phyloP scores from a whole-genome alignment of 2,797 vertebrate genomes.

The Garrulus glandarius region DNA sequence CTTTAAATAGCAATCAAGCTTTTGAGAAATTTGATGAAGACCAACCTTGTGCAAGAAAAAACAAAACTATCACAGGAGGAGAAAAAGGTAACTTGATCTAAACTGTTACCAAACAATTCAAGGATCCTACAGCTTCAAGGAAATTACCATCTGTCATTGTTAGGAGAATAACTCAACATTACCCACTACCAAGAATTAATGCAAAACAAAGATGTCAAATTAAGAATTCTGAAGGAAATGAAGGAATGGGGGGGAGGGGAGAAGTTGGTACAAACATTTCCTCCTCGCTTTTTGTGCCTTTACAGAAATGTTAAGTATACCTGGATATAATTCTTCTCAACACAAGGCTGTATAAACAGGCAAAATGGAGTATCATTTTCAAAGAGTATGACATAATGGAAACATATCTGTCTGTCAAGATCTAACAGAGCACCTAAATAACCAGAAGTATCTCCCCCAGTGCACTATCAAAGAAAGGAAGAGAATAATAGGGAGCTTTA shows the following conservation, averaged over 20 bases:
- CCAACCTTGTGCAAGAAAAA: neutral
- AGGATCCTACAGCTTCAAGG: neutral
- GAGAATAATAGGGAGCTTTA: neutral
- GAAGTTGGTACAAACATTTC: neutral
- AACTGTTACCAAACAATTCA: neutral
- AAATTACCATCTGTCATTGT: neutral
- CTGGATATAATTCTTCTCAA: neutral
- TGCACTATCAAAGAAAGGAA: neutral
- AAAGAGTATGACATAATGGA: neutral
- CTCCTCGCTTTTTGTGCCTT: neutral
- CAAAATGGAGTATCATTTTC: neutral
- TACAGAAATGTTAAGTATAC: neutral
- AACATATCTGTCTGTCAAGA: neutral
- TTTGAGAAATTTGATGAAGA: neutral
- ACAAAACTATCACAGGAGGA: neutral
- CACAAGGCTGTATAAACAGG: neutral
- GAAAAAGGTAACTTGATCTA: neutral
- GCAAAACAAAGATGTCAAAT: neutral
- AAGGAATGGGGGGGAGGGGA: accelerated
- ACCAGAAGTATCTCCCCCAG: neutral
- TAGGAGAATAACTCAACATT: neutral
- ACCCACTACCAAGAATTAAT: neutral
- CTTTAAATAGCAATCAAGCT: neutral
- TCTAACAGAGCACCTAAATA: neutral
- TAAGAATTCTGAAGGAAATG: neutral